phyloP scores from a whole-genome alignment of 1,140 invertebrate genomes.

The Pachyrhynchus sulphureomaculatus region DNA sequence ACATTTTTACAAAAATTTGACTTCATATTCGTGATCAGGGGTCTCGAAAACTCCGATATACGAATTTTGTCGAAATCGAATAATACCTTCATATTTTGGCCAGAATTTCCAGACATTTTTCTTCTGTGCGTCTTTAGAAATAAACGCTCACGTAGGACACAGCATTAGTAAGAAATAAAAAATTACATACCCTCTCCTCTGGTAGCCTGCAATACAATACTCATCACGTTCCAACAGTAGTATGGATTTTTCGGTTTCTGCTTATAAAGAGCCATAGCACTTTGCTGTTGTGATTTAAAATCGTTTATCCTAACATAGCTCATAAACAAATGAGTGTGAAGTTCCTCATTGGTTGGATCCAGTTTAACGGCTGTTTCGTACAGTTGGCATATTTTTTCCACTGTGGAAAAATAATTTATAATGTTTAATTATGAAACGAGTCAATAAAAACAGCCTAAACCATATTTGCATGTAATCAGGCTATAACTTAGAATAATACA shows the following conservation, averaged over 20 bases:
- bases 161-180: too few species aligned
- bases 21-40: too few species aligned
- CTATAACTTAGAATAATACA: too few species aligned
- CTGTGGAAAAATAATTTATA: conserved; percentile 54
- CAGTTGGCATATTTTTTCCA: conserved; percentile 82
- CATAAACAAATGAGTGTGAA: conserved; percentile 93
- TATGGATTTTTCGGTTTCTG: conserved; percentile 92
- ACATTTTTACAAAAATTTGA: too few species aligned
- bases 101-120: too few species aligned
- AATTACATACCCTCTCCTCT: conserved; percentile 50
- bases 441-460: neutral
- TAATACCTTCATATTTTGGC: too few species aligned
- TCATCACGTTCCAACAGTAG: conserved; percentile 97
- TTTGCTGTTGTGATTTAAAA: conserved; percentile 88
- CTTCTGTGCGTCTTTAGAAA: too few species aligned
- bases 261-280: conserved; percentile 88
- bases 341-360: conserved; percentile 87
- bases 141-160: too few species aligned
- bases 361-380: conserved; percentile 87
- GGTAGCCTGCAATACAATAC: conserved; percentile 85
- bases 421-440: neutral
- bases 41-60: too few species aligned
- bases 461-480: neutral
- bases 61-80: too few species aligned
- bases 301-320: conserved; percentile 88